These are phyloP conservation scores for Oryzaephilus surinamensis DNA, from an alignment of 1,140 invertebrate species.

Conservation along the genomic window DNA sequence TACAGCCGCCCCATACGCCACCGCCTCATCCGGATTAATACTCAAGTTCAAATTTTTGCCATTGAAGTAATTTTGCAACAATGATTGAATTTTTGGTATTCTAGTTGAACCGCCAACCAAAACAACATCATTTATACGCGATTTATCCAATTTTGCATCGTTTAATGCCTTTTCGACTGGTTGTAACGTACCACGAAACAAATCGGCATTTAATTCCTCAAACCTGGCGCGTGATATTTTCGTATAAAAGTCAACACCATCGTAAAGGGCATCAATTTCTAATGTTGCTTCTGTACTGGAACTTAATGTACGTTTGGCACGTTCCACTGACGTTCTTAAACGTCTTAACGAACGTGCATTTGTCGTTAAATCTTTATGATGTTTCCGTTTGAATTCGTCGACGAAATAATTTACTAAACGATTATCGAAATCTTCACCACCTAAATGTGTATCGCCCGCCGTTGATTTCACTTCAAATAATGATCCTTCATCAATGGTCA, in stretches of 20 bases:
- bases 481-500: conserved; percentile 61
- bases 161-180: conserved; percentile 58
- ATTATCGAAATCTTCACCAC: too few species aligned
- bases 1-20: conserved; percentile 55
- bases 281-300: conserved; percentile 63
- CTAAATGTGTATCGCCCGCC: conserved; percentile 50
- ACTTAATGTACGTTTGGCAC: conserved; percentile 68
- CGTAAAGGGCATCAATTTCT: conserved; percentile 65
- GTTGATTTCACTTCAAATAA: conserved; percentile 59
- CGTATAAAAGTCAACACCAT: conserved; percentile 55
- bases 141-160: conserved; percentile 65
- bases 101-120: conserved; percentile 71
- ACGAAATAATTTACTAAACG: conserved; percentile 56
- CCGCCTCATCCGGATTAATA: conserved; percentile 57
- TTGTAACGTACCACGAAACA: conserved; percentile 48
- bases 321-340: conserved; percentile 68
- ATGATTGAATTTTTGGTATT: conserved; percentile 52
- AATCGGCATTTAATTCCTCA: conserved; percentile 50
- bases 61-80: conserved; percentile 51
- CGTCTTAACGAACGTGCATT: conserved; percentile 48
- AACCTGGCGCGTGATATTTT: conserved; percentile 50
- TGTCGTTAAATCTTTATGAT: conserved; percentile 39
- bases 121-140: conserved; percentile 62
- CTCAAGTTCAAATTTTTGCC: conserved; percentile 54
- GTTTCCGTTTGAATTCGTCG: conserved; percentile 43